Conservation (phyloP, 2,113 vertebrate genomes). For the Pagrus major region DNA sequence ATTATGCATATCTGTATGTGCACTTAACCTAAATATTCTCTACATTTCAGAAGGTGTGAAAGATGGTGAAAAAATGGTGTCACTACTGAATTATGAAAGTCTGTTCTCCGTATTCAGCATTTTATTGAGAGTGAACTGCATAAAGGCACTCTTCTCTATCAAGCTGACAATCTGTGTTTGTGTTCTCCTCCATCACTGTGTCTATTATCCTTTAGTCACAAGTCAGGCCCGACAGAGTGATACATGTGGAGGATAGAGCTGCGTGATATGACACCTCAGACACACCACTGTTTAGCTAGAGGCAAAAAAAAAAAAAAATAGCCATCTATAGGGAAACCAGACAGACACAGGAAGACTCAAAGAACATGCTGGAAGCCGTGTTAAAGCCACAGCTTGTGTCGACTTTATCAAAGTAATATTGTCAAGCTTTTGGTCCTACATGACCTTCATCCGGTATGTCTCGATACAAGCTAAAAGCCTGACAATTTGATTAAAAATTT, state of each 20-base stretch:
- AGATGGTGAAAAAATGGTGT: not conserved
- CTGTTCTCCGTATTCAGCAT: not conserved
- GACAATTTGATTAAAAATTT: conserved; percentile 39
- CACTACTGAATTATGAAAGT: conserved; percentile 31
- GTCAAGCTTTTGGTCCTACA: conserved; percentile 16
- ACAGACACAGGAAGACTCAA: conserved; percentile 34
- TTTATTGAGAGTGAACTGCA: conserved; percentile 1
- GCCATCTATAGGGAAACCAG: conserved; percentile 31
- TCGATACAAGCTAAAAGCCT: conserved; percentile 35
- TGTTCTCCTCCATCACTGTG: conserved; percentile 20
- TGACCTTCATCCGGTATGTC: conserved; percentile 37
- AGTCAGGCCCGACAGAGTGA: conserved; percentile 39
- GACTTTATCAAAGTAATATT: conserved; percentile 17
- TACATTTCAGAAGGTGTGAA: not conserved
- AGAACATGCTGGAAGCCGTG: not conserved
- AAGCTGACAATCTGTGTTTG: conserved; percentile 8
- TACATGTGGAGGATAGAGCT: conserved; percentile 16
- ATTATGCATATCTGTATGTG: not conserved
- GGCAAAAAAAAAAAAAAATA: conserved; percentile 64
- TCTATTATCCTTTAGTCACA: conserved; percentile 29
- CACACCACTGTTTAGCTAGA: conserved; percentile 28
- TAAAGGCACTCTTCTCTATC: conserved; percentile 15
- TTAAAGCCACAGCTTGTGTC: not conserved
- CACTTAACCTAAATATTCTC: conserved; percentile 3
- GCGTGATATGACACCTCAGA: conserved; percentile 31